Evolutionary conservation across 2,797 vertebrate species (phyloP).

Genomic region (Lepilemur ruficaudatus): DNA sequence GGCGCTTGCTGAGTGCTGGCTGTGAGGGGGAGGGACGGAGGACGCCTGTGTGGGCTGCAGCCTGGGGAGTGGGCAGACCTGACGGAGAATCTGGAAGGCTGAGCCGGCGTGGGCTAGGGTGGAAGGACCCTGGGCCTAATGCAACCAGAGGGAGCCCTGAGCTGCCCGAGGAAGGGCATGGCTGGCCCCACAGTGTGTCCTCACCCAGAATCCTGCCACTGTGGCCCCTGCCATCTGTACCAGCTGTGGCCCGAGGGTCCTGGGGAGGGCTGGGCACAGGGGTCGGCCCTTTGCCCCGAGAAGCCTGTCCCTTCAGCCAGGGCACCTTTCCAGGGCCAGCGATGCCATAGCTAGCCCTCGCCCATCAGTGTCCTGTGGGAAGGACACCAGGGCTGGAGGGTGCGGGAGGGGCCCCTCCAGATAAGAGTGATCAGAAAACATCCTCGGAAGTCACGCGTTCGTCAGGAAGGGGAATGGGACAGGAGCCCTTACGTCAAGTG

Average conservation of each 20-base stretch:
- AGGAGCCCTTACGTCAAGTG: too few relatives aligned
- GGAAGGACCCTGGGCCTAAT: background rate
- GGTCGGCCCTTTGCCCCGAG: background rate
- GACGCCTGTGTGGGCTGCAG: too few relatives aligned
- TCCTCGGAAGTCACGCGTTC: too few relatives aligned
- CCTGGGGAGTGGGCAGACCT: background rate
- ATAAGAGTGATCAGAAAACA: background rate
- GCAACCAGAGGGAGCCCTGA: background rate
- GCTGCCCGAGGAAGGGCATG: too few relatives aligned
- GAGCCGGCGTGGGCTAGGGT: background rate
- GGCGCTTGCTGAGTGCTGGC: background rate
- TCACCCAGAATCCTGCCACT: background rate
- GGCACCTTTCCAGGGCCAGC: background rate
- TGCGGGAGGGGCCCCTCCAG: background rate
- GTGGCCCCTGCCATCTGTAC: background rate
- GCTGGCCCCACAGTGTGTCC: background rate
- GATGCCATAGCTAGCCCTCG: background rate
- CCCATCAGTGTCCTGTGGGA: background rate
- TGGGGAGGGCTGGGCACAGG: too few relatives aligned
- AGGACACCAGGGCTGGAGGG: too few relatives aligned
- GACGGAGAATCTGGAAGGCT: background rate
- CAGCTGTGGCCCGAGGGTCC: background rate
- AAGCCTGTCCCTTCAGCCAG: background rate
- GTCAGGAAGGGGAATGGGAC: background rate
- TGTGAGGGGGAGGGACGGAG: background rate